These are phyloP conservation scores for Synanthedon formicaeformis DNA, from an alignment of 2,888 invertebrate genomes.

Conservation along the genomic window DNA sequence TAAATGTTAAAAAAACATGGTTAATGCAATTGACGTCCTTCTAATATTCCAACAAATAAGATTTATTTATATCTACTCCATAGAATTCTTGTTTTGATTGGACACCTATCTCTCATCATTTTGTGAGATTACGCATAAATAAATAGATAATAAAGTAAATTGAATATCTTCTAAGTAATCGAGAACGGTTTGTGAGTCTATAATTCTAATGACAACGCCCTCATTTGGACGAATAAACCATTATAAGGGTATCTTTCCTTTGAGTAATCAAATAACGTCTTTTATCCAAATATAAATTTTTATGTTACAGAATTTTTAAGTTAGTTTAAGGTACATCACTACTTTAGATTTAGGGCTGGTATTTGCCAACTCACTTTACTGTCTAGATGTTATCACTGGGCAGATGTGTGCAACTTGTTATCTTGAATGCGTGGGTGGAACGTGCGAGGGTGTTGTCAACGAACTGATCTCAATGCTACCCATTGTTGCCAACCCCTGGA, in stretches of 20 bases:
- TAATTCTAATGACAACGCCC: conserved; percentile 55
- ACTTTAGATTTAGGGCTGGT: background rate
- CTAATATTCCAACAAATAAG: no score
- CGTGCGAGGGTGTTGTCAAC: conserved; percentile 43
- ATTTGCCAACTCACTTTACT: conserved; percentile 25
- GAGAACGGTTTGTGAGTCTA: conserved; percentile 31
- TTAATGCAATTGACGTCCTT: no score
- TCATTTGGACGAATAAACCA: conserved; percentile 41
- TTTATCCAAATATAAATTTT: no score
- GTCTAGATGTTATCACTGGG: conserved; percentile 42
- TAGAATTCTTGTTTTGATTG: background rate
- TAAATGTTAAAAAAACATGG: no score
- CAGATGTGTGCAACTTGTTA: conserved; percentile 66
- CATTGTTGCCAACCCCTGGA: conserved; percentile 56
- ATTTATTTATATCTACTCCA: no score
- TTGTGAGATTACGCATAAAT: conserved; percentile 57
- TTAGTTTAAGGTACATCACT: no score
- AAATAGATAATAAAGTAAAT: conserved; percentile 69
- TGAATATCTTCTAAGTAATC: conserved; percentile 54
- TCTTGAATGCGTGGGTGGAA: conserved; percentile 59
- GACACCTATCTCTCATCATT: conserved; percentile 49
- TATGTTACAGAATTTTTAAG: no score
- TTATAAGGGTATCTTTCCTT: conserved; percentile 5
- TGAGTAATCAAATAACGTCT: no score
- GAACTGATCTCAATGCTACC: conserved; percentile 52